Evolutionary conservation across 2,888 invertebrate genomes (phyloP).

Genomic region (Dynastes maya): DNA sequence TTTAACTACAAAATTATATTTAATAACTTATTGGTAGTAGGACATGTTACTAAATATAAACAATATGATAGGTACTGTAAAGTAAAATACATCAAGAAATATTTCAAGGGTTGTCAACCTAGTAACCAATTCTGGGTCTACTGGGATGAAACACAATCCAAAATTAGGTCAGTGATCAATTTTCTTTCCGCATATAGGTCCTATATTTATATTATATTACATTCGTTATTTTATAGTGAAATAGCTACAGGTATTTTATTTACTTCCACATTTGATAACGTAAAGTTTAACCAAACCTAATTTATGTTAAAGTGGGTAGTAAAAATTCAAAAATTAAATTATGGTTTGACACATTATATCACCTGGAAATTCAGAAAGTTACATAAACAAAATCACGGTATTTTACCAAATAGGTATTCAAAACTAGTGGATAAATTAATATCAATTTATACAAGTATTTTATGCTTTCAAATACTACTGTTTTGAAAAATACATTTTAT

Average conservation of each 20-base stretch:
- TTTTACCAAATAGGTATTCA: background rate
- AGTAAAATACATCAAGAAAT: background rate
- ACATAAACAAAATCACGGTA: slow-evolving; percentile 1
- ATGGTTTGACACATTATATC: background rate
- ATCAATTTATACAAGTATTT: background rate
- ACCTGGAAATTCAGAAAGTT: background rate
- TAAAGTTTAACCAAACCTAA: background rate
- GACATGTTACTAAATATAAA: too few species aligned
- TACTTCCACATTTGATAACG: too few species aligned
- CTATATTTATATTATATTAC: slow-evolving; percentile 7
- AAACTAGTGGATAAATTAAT: background rate
- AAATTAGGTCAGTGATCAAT: slow-evolving; percentile 50
- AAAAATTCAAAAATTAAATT: background rate
- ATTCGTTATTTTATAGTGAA: background rate
- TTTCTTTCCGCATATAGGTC: slow-evolving; percentile 8
- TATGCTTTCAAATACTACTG: background rate
- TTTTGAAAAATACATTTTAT: too few species aligned
- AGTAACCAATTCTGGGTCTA: slow-evolving; percentile 48
- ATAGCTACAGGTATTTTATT: background rate
- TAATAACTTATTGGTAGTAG: too few species aligned
- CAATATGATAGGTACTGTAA: background rate
- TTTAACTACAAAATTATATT: too few species aligned
- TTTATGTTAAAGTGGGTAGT: too few species aligned
- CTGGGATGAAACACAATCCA: slow-evolving; percentile 27
- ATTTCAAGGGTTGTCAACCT: slow-evolving; percentile 54